Evolutionary conservation across 1,140 invertebrate genomes (phyloP).

Genomic region (Drosophila dunni): DNA sequence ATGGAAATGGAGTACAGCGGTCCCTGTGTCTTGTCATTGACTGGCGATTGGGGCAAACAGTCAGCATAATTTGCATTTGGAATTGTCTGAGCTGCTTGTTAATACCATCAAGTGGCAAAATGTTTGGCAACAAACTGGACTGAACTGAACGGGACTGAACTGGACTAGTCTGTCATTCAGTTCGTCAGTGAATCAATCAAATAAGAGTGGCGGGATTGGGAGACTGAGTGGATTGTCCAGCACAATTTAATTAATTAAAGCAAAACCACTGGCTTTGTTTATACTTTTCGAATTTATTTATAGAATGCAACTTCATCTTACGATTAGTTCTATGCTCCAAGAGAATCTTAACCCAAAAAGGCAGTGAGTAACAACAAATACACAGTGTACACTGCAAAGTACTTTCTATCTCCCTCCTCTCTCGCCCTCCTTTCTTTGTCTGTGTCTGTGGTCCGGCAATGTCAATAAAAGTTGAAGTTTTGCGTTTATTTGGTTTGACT

Average conservation of each 20-base stretch:
- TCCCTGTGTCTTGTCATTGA: constrained; percentile 11
- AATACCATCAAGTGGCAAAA: constrained; percentile 23
- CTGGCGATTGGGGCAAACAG: constrained; percentile 43
- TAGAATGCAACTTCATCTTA: constrained; percentile 6
- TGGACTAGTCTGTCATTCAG: background rate
- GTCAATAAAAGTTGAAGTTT: constrained; percentile 56
- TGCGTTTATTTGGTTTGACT: constrained; percentile 24
- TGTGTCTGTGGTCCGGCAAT: constrained; percentile 27
- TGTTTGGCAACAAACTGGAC: constrained; percentile 28
- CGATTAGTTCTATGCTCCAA: background rate
- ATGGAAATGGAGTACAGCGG: background rate
- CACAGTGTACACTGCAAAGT: constrained; percentile 17
- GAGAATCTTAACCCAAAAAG: constrained; percentile 22
- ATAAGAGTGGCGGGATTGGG: background rate
- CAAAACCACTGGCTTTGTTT: constrained; percentile 25
- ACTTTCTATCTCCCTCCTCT: constrained; percentile 1
- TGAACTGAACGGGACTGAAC: background rate
- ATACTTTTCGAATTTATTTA: background rate
- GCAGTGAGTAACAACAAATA: constrained; percentile 41
- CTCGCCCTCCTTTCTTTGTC: background rate
- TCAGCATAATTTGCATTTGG: constrained; percentile 45
- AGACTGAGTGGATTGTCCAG: background rate
- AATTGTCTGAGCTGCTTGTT: constrained; percentile 36
- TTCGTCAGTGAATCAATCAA: constrained; percentile 1
- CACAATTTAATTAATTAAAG: constrained; percentile 49